Base-by-base conservation (phyloP, 2,888 invertebrate genomes). In the Drosophila neonasuta region DNA sequence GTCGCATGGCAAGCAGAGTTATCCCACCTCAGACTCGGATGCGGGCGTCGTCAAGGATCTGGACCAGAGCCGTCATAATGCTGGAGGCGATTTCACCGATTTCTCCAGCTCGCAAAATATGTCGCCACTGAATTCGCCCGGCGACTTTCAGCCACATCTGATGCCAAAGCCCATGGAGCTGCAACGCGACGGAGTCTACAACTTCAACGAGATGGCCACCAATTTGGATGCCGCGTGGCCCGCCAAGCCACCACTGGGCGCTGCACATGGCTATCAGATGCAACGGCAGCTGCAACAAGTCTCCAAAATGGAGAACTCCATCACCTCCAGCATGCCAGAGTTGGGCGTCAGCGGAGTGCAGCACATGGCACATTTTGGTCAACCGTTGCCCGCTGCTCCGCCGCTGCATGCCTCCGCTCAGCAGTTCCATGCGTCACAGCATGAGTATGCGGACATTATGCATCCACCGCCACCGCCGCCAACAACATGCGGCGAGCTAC, bases 221-320 rank as follows among this genome's bases (percentile, higher is more conserved):
- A 92, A 90, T 77, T 87, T 93, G 72, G 93, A 93, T 74, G 92
- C 92, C 44, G 92, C 92, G 48, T 93, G 93, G 93, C 91, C 92
- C 34, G 90, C 92, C 10, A 91, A 91, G 84, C 88, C 88, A 24
- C 70, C 81, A 46, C 67, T 81, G 61, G 76, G 84, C 46, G 85
- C 84, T 71, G 85, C 88, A 30, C 87, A 89, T 64, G 88, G 87
- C 70, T 90, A 83, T 62, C 90, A 85, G 63, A 63, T 88, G 36
- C 89, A 88, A 59, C 83, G 88, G 0, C 88, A 89, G 68, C 66
- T 90, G 51, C 89, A 89, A 34, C 88, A 89, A 36, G 78, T 88
- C n/a, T 79, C 82, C 54, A 88, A 90, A 69, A 86, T 90, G 65
- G 91, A 91, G 63, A 88, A 89, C 50, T 77, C 89, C 68, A 71